These are phyloP conservation scores for Sebastes flavidus DNA, from an alignment of 2,797 vertebrate genomes.

Conservation along the genomic window DNA sequence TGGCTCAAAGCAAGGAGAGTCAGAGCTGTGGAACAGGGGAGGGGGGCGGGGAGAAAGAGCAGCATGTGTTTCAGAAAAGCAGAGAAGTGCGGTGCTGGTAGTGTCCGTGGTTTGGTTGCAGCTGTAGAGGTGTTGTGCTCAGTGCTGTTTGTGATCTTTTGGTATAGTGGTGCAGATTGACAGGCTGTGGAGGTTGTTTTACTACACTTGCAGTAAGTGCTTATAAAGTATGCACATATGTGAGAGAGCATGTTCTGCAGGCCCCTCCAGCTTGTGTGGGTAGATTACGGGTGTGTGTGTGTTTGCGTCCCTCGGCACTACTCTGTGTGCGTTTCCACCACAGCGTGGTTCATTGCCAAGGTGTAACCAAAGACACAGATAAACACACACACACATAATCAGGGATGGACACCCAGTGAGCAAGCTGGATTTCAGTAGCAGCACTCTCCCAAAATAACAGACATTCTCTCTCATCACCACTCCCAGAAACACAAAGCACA, in stretches of 20 bases:
- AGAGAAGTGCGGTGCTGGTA: neutral
- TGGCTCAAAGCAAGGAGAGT: neutral
- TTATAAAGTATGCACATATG: conserved; percentile 11
- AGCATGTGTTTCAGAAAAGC: conserved; percentile 10
- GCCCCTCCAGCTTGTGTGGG: neutral
- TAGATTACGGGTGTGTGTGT: neutral
- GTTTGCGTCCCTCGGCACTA: neutral
- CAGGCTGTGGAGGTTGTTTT: neutral
- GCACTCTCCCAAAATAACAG: conserved; percentile 41
- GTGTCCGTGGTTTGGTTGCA: conserved; percentile 33
- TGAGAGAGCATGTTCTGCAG: neutral
- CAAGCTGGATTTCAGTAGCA: conserved; percentile 12
- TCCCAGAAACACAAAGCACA: conserved; percentile 34
- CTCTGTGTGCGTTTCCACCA: conserved; percentile 20
- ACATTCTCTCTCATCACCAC: conserved; percentile 31
- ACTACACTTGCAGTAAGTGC: neutral
- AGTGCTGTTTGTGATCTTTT: conserved; percentile 23
- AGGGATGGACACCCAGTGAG: conserved; percentile 21
- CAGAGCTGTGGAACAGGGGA: no score
- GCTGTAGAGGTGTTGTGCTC: conserved; percentile 16
- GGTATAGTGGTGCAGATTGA: conserved; percentile 1
- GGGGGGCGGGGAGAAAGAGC: neutral
- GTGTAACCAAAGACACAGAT: conserved; percentile 44
- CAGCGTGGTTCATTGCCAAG: conserved; percentile 24
- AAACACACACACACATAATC: conserved; percentile 24